Evolutionary conservation across 2,797 vertebrate genomes (phyloP).

Genomic region (Otolemur crassicaudatus): DNA sequence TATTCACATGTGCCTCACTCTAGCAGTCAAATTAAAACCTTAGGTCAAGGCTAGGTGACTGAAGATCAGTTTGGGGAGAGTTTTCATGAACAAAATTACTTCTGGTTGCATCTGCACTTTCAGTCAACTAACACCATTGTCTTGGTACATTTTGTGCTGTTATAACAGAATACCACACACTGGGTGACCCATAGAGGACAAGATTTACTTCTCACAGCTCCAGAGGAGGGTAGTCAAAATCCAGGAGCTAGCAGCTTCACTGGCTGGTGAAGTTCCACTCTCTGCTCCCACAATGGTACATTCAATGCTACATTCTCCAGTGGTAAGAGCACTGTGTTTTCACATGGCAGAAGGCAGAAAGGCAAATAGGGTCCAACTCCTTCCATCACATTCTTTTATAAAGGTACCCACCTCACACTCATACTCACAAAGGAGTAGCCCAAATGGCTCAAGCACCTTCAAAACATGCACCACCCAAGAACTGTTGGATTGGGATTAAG

Average conservation of each 20-base stretch:
- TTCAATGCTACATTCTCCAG: not conserved
- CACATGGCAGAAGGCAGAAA: not conserved
- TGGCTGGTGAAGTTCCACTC: fast-evolving
- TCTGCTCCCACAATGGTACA: not conserved
- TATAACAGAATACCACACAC: not conserved
- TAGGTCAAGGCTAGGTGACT: not conserved
- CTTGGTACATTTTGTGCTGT: not conserved
- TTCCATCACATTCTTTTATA: not conserved
- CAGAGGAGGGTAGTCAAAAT: not conserved
- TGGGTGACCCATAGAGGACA: too few species aligned
- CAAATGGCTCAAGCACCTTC: not conserved
- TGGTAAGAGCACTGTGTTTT: not conserved
- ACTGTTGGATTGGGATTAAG: not conserved
- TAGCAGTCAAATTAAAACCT: not conserved
- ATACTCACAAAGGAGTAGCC: not conserved
- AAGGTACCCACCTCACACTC: too few species aligned
- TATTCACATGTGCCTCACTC: not conserved
- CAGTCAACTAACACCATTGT: not conserved
- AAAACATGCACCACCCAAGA: not conserved
- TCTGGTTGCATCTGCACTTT: not conserved
- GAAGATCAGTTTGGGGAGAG: not conserved
- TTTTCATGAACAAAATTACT: not conserved
- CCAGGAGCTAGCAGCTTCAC: not conserved
- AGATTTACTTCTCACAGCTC: not conserved
- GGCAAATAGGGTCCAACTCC: not conserved